These are phyloP conservation scores for Chloebia gouldiae DNA, from an alignment of 2,113 vertebrate species.

Conservation along the genomic window DNA sequence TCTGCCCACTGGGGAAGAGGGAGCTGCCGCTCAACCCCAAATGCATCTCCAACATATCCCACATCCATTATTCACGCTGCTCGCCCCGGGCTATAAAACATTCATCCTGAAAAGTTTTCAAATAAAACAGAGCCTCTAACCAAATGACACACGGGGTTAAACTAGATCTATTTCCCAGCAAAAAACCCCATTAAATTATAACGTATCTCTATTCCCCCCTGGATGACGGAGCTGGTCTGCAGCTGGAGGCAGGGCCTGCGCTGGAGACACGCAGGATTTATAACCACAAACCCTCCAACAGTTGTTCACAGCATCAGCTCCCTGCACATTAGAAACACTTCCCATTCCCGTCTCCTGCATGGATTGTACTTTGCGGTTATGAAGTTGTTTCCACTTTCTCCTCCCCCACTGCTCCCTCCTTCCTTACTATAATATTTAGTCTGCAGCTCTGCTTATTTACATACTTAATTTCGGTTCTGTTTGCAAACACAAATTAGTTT, in stretches of 20 bases:
- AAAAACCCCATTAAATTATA: neutral
- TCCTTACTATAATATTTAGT: conserved; percentile 68
- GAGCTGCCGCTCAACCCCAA: neutral
- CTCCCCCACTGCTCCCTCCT: neutral
- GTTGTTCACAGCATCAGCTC: conserved; percentile 4
- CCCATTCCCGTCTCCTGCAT: neutral
- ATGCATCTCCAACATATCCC: neutral
- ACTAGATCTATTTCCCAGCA: neutral
- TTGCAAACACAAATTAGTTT: conserved; percentile 81
- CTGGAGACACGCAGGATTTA: neutral
- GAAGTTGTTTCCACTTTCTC: conserved; percentile 33
- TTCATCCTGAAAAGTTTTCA: neutral
- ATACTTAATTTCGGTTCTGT: conserved; percentile 76
- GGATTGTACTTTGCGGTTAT: conserved; percentile 5
- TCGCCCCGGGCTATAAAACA: neutral
- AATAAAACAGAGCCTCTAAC: neutral
- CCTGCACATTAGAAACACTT: neutral
- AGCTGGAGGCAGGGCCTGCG: neutral
- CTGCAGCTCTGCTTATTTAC: conserved; percentile 76
- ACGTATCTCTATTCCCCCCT: neutral
- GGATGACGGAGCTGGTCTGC: neutral
- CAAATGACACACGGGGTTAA: conserved; percentile 1
- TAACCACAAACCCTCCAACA: neutral
- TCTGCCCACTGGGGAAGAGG: fast-evolving
- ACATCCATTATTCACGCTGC: neutral